phyloP scores from a whole-genome alignment of 2,113 vertebrate genomes.

The Fregetta grallaria region DNA sequence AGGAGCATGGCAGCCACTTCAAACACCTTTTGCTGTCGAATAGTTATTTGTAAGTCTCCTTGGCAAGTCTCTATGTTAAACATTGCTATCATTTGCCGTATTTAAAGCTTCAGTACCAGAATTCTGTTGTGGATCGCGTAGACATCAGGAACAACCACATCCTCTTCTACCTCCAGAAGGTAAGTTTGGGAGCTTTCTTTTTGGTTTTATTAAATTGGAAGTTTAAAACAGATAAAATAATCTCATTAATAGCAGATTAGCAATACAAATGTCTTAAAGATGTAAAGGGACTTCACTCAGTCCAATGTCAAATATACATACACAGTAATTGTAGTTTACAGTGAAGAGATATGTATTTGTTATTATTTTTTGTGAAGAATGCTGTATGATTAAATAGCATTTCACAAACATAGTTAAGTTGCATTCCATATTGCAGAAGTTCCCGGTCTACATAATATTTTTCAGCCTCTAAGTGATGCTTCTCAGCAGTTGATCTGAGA shows the following conservation, averaged over 20 bases:
- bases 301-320: neutral
- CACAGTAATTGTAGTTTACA: neutral
- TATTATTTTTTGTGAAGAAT: neutral
- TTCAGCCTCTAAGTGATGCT: neutral
- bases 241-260: neutral
- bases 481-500: neutral
- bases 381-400: neutral
- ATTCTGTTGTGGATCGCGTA: conserved; percentile 21
- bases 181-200: neutral
- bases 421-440: neutral
- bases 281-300: neutral
- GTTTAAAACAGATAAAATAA: neutral
- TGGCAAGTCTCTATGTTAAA: neutral
- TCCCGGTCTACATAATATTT: neutral
- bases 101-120: conserved; percentile 45
- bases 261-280: neutral
- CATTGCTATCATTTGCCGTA: neutral
- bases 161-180: conserved; percentile 62
- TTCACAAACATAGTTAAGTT: neutral
- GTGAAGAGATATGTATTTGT: neutral
- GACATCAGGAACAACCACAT: conserved; percentile 57
- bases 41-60: neutral
- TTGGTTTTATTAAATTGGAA: neutral
- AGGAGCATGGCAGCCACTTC: accelerated
- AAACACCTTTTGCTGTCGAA: accelerated